Base-by-base conservation (phyloP, 2,113 vertebrate species). In the Dromiciops gliroides region DNA sequence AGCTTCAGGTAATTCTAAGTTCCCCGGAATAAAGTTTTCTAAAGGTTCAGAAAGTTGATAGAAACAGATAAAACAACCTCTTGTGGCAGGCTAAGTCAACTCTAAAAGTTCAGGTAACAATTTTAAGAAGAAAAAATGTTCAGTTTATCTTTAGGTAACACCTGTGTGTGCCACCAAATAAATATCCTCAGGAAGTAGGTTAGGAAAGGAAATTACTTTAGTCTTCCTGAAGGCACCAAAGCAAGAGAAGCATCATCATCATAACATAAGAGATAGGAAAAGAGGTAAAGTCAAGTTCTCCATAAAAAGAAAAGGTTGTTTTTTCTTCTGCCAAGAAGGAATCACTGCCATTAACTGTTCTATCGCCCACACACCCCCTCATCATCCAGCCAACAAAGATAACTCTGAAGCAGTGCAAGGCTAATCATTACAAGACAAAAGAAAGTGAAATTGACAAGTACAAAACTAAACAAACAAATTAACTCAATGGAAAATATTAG, bases 111-210 rank as follows among this genome's bases (percentile, higher is more conserved):
- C n/a, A 50, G 94, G 92, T 52, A 83, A 90, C 56, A 44, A 50
- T 94, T 96, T 95, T 31, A 60, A 95, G 37, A 91, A 90, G 89
- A 90, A 94, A 93, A 94, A 93, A 95, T 92, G 83, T n/a, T 93
- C 93, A 51, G 75, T 97, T 97, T 98, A 98, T 97, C 97, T 97
- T 88, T 92, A 90, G 53, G 95, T 93, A 96, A 90, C 97, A 98
- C 97, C 97, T 98, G 97, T 93, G 91, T 51, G 19, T 83, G 94
- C 67, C 94, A 94, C 93, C 67, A 96, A 95, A 93, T 91, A 97
- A 96, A 97, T 91, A 90, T 93, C 96, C 97, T 96, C 83, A 28
- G 96, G 97, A 98, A 97, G 94, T 92, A 95, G 95, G 96, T 97
- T 96, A 96, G 48, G 96, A 96, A 96, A 97, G 95, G 95, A 95